Conservation (phyloP, 2,113 vertebrate species). For the Gyps fulvus region DNA sequence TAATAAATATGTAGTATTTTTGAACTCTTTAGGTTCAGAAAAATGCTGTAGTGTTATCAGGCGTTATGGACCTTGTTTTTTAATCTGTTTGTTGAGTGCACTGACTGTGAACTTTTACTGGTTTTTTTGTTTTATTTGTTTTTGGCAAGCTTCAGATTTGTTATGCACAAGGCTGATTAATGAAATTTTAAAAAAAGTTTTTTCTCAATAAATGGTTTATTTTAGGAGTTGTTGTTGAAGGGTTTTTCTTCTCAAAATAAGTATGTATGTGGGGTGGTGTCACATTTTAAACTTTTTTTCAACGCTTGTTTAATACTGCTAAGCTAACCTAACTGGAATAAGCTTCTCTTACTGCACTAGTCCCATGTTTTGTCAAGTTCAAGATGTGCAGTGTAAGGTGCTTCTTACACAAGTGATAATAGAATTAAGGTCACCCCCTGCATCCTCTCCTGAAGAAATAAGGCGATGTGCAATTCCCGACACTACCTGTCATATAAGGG, state of each 20-base stretch:
- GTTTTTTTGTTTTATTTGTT: constrained; percentile 62
- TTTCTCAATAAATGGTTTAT: constrained; percentile 89
- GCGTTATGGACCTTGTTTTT: constrained; percentile 72
- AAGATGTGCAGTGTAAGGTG: neutral
- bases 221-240: constrained; percentile 73
- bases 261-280: neutral
- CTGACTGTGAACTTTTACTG: constrained; percentile 78
- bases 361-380: neutral
- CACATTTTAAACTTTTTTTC: neutral
- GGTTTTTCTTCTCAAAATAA: neutral
- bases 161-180: constrained; percentile 74
- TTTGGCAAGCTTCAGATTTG: constrained; percentile 75
- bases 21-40: constrained; percentile 69
- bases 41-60: constrained; percentile 69
- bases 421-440: neutral
- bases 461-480: neutral
- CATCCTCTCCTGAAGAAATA: neutral
- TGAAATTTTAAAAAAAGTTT: constrained; percentile 68
- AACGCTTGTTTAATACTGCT: neutral
- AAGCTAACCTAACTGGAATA: neutral
- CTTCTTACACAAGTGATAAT: neutral
- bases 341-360: neutral
- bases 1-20: constrained; percentile 69
- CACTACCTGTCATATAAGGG: neutral
- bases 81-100: constrained; percentile 74